Evolutionary conservation across 2,113 vertebrate species (phyloP).

Genomic region (Isurus oxyrinchus): DNA sequence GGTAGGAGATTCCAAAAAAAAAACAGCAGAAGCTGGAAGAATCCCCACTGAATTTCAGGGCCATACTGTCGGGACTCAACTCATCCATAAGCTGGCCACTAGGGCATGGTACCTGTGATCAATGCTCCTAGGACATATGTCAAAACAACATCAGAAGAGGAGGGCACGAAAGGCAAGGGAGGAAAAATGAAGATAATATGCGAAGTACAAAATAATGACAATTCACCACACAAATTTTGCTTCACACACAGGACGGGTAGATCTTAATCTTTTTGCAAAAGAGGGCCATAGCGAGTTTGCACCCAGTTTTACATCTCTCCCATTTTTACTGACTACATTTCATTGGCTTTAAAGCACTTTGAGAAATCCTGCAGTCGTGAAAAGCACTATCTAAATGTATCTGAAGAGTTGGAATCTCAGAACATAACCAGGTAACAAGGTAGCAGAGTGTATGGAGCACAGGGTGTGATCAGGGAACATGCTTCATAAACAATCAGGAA

Average conservation of each 20-base stretch:
- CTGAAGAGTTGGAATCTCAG: background rate
- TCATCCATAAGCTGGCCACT: background rate
- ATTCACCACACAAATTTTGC: background rate
- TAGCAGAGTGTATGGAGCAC: background rate
- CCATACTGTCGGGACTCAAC: background rate
- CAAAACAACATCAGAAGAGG: background rate
- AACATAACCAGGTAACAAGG: background rate
- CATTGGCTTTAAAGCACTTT: background rate
- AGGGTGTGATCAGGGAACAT: no score
- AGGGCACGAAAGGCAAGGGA: background rate
- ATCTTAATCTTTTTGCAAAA: background rate
- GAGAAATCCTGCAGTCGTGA: background rate
- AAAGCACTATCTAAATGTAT: background rate
- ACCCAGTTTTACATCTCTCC: background rate
- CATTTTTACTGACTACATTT: background rate
- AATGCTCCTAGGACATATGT: background rate
- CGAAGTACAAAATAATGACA: background rate
- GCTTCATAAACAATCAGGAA: no score
- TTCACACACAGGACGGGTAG: background rate
- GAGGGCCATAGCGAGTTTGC: background rate
- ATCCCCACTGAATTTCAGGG: background rate
- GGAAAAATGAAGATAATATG: background rate
- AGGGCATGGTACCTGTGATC: background rate
- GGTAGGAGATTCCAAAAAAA: background rate
- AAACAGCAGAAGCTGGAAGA: background rate